Conservation (phyloP, 1,140 invertebrate species). For the Diabrotica virgifera region DNA sequence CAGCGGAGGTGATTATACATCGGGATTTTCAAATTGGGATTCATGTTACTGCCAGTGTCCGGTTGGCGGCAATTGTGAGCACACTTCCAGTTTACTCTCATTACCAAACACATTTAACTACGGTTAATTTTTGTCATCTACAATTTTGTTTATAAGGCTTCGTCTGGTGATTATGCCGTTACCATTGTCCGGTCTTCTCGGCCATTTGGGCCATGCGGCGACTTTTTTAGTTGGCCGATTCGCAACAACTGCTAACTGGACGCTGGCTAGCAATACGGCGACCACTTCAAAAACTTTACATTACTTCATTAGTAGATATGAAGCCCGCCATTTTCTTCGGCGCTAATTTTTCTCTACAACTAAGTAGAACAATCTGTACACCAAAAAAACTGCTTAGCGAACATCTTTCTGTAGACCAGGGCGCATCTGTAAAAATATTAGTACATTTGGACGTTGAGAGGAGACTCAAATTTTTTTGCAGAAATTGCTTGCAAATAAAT, state of each 20-base stretch:
- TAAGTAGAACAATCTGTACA: no score
- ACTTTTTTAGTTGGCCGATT: constrained; percentile 23
- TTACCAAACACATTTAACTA: constrained; percentile 39
- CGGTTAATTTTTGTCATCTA: constrained; percentile 45
- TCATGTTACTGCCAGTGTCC: constrained; percentile 27
- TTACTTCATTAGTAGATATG: constrained; percentile 18
- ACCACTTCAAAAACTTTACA: constrained; percentile 14
- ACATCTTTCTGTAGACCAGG: no score
- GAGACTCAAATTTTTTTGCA: no score
- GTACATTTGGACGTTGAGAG: no score
- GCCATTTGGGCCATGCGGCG: constrained; percentile 29
- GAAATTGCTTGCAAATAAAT: no score
- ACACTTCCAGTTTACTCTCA: constrained; percentile 41
- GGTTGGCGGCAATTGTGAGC: constrained; percentile 28
- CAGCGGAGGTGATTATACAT: constrained; percentile 32
- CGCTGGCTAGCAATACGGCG: neutral
- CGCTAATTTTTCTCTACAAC: no score
- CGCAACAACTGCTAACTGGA: constrained; percentile 10
- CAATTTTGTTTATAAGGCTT: constrained; percentile 44
- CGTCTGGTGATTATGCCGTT: constrained; percentile 28
- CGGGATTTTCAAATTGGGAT: constrained; percentile 40
- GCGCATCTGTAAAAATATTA: no score
- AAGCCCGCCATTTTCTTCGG: neutral
- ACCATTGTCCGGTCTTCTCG: constrained; percentile 16
- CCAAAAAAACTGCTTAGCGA: no score